Conservation (phyloP, 2,888 invertebrate genomes). For the Temnothorax ravouxi region DNA sequence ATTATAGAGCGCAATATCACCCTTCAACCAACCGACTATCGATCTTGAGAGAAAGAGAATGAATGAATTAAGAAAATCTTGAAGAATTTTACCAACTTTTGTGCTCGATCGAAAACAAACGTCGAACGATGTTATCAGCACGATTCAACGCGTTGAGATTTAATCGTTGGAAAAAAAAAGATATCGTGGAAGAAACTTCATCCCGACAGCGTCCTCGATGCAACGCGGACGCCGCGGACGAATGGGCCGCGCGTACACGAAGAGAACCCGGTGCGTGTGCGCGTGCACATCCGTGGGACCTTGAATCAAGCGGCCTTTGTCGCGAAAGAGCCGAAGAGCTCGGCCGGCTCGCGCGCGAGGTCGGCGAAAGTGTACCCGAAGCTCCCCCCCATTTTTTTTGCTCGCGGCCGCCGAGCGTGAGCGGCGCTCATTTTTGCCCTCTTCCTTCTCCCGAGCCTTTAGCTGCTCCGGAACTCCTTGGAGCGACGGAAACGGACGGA, state of each 20-base stretch:
- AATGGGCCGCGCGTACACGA: conserved; percentile 42
- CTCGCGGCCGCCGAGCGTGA: conserved; percentile 73
- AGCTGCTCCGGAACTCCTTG: conserved; percentile 38
- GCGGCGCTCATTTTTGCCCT: conserved; percentile 74
- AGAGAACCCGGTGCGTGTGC: conserved; percentile 60
- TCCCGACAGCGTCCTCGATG: conserved; percentile 38
- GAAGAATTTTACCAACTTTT: background rate
- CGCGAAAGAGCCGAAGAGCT: conserved; percentile 76
- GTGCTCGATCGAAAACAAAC: background rate
- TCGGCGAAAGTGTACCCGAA: conserved; percentile 86
- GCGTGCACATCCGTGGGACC: conserved; percentile 82
- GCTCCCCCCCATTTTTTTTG: conserved; percentile 66
- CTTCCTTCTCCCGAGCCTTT: conserved; percentile 69
- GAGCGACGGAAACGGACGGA: conserved; percentile 50
- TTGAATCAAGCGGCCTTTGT: conserved; percentile 86
- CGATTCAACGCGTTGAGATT: conserved; percentile 3
- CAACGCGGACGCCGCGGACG: conserved; percentile 35
- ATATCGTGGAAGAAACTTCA: conserved; percentile 21
- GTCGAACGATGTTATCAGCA: background rate
- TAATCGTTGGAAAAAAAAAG: background rate
- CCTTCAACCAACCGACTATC: background rate
- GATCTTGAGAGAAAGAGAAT: background rate
- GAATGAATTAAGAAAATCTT: background rate
- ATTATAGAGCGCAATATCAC: background rate
- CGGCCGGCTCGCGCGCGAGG: conserved; percentile 83